Evolutionary conservation across 1,140 invertebrate species (phyloP).

Genomic region (Nebria ingens): DNA sequence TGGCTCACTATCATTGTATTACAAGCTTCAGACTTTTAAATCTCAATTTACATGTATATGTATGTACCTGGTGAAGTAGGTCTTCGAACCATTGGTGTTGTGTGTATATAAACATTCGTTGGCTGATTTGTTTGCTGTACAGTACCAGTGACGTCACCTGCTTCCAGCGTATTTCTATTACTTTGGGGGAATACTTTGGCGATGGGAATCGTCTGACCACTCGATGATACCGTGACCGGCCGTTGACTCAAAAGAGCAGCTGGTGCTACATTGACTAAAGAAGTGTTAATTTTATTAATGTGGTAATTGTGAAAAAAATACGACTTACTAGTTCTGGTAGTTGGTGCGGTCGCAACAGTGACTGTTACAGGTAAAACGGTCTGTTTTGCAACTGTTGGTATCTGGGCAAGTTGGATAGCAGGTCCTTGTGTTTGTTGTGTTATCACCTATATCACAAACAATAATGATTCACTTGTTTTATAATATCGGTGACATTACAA

Average conservation of each 20-base stretch:
- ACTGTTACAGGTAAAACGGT: slow-evolving; percentile 4
- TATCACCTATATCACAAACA: slow-evolving; percentile 3
- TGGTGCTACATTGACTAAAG: slow-evolving; percentile 27
- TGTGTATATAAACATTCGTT: slow-evolving; percentile 12
- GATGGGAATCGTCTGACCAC: slow-evolving; percentile 28
- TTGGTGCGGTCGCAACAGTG: background rate
- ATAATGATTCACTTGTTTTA: too few relatives aligned
- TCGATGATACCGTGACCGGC: slow-evolving; percentile 21
- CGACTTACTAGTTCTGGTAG: background rate
- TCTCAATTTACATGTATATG: too few relatives aligned
- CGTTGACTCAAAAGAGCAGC: slow-evolving; percentile 26
- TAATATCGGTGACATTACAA: too few relatives aligned
- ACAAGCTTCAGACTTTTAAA: too few relatives aligned
- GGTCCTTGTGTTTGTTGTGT: slow-evolving; percentile 4
- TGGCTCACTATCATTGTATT: too few relatives aligned
- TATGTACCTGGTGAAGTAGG: slow-evolving; percentile 28
- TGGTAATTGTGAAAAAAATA: background rate
- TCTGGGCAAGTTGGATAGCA: slow-evolving; percentile 8
- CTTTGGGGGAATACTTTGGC: slow-evolving; percentile 28
- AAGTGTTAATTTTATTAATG: too few relatives aligned
- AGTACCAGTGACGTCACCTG: background rate
- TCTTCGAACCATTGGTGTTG: slow-evolving; percentile 16
- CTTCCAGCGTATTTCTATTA: background rate
- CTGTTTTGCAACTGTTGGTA: background rate
- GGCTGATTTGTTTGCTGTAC: slow-evolving; percentile 14